Evolutionary conservation across 2,797 vertebrate genomes (phyloP).

Genomic region (Sebastolobus altivelis): DNA sequence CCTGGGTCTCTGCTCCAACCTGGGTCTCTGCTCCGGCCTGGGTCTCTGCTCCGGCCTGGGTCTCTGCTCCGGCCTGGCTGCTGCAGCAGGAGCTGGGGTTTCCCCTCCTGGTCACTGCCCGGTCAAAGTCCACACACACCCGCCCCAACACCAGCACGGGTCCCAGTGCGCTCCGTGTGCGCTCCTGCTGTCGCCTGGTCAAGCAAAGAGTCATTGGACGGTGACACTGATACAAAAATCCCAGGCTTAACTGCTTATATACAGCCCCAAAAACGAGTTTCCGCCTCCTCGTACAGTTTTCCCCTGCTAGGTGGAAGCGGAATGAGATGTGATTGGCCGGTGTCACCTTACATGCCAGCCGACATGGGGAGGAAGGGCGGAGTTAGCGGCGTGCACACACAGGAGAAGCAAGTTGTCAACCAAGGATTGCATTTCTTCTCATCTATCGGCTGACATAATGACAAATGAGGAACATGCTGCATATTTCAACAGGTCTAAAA

Average conservation of each 20-base stretch:
- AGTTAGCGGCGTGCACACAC: constrained; percentile 23
- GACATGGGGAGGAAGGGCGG: constrained; percentile 66
- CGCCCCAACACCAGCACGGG: constrained; percentile 8
- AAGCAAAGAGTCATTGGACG: not conserved
- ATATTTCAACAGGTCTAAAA: constrained; percentile 55
- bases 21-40: constrained; percentile 26
- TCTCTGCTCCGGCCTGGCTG: constrained; percentile 16
- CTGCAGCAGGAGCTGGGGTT: constrained; percentile 7
- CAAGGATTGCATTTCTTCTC: constrained; percentile 35
- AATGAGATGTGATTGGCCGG: constrained; percentile 82
- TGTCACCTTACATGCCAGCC: constrained; percentile 61
- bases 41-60: constrained; percentile 52
- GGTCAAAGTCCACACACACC: constrained; percentile 31
- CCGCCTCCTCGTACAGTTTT: constrained; percentile 59
- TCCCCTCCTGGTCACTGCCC: constrained; percentile 15
- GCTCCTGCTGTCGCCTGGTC: not conserved
- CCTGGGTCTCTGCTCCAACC: not conserved
- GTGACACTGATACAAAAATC: constrained; percentile 52
- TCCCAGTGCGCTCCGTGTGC: constrained; percentile 16
- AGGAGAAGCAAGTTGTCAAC: constrained; percentile 27
- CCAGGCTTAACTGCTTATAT: constrained; percentile 75
- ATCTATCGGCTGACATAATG: constrained; percentile 33
- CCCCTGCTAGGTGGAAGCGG: constrained; percentile 59
- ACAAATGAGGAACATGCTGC: constrained; percentile 33
- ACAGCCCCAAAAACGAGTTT: constrained; percentile 37